Evolutionary conservation across 2,797 vertebrate species (phyloP), one percentile per base, ranked within the genome.

Genomic region (Hemitrygon akajei): DNA sequence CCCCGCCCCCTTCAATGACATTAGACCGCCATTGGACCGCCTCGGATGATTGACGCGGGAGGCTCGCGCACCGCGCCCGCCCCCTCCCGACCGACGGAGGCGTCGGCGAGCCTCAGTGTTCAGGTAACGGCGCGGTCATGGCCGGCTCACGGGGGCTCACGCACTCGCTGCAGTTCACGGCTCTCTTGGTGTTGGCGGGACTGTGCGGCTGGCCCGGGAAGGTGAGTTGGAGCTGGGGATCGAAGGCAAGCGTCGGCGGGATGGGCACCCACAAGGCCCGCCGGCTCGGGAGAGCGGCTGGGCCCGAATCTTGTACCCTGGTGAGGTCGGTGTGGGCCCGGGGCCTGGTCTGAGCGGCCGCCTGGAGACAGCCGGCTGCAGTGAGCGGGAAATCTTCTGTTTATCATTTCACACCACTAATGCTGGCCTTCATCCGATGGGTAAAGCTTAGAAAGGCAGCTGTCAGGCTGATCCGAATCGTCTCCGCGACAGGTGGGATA

Each of bases 21-120:
- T 11, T 30, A 22, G 25, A 10, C 20, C 37, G 3, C 10, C 47
- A 47, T 47, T 47, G 47, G 47, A 47, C 91, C 60, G 18, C 91
- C 60, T 47, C 94, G 9, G 14, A 27, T 76, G 73, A 76, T 76
- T 76, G 73, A 76, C 25, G 73, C 93, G 11, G n/a, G n/a, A 47
- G 34, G n/a, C 34, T 71, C 30, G 0, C 0, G 30, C 34, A 37
- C 40, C 2, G 47, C 47, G 1, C 27, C 94, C 40, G 47, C 9
- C 92, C 89, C 93, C 94, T 91, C 86, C 80, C 2, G 47, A 20
- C 25, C n/a, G 73, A 40, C 63, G 80, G 22, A 40, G 79, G 81
- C 30, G 69, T 58, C 92, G 58, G 16, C 1, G 69, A 0, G 11
- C 9, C 58, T 30, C 22, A 7, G 3, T 4, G 56, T 30, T 56